Evolutionary conservation across 2,888 invertebrate species (phyloP), one percentile per base, ranked within the genome.

Genomic region (Anaspis maculata): DNA sequence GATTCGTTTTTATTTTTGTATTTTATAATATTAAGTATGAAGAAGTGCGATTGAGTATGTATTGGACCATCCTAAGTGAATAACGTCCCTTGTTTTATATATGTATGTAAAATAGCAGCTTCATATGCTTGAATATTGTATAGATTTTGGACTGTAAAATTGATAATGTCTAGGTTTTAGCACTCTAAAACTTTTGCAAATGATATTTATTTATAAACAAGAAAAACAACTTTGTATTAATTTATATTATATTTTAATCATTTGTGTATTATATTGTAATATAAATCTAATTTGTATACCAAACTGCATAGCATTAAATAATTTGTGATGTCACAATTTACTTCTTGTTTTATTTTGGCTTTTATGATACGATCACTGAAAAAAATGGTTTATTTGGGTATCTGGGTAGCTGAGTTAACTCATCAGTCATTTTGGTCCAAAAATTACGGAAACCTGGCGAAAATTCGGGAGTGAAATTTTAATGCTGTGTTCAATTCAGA

Each of bases 201-300:
- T 31, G 35, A 32, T 28, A 35, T 35, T 31, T 24, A 24, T 11
- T 32, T 39, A 35, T 29, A 19, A 19, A 6, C 19, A 19, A 19
- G 19, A 39, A 34, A 19, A 27, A 30, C 34, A 44, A 35, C 30
- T 45, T 39, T 41, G 38, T 43, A 44, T 44, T 44, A 19, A 36
- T 46, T 46, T 45, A 40, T 46, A 36, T 43, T 36, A 36, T 43
- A 19, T 38, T 43, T 39, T 44, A 41, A 45, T 44, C 42, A 47
- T 48, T 51, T 51, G 45, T 59, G 60, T 60, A 59, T 52, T 55
- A 60, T 62, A 61, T 55, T 62, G 60, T 62, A 61, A 55, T 54
- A 59, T 56, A 56, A 54, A 43, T 54, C 54, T 61, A 52, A 60
- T 62, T 62, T 62, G 57, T 61, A 62, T 57, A 62, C 56, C 56